phyloP scores from a whole-genome alignment of 1,140 invertebrate species.

The Chrysomallon squamiferum region DNA sequence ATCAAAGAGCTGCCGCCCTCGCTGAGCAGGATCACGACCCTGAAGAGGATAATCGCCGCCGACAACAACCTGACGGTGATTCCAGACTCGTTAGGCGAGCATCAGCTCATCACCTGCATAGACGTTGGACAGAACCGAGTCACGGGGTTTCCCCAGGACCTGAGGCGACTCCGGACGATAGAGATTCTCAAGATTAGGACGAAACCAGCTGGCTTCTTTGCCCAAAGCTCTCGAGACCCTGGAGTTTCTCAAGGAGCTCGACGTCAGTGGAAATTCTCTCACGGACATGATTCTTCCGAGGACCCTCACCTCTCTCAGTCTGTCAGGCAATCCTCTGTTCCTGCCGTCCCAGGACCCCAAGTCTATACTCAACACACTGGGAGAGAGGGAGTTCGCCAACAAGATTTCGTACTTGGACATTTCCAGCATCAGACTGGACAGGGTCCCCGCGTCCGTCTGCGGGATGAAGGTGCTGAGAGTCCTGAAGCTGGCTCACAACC shows the following conservation, averaged over 20 bases:
- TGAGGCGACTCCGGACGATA: constrained; percentile 41
- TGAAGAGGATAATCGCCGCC: constrained; percentile 39
- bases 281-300: constrained; percentile 50
- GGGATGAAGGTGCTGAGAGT: constrained; percentile 39
- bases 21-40: constrained; percentile 40
- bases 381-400: constrained; percentile 36
- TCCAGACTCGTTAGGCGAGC: constrained; percentile 42
- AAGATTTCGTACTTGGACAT: constrained; percentile 44
- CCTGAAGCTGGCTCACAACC: constrained; percentile 43
- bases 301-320: constrained; percentile 39
- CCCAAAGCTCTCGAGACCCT: constrained; percentile 45
- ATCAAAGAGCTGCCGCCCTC: constrained; percentile 44
- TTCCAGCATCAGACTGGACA: constrained; percentile 46
- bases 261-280: constrained; percentile 46
- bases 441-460: constrained; percentile 36
- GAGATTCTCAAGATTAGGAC: constrained; percentile 26
- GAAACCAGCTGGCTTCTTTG: constrained; percentile 44
- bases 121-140: constrained; percentile 53
- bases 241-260: constrained; percentile 37
- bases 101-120: constrained; percentile 46
- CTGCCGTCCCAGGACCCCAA: constrained; percentile 39
- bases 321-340: constrained; percentile 50
- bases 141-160: constrained; percentile 44
- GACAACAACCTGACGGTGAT: constrained; percentile 49
- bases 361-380: constrained; percentile 32